phyloP scores from a whole-genome alignment of 2,113 vertebrate species.

The Anhinga anhinga region DNA sequence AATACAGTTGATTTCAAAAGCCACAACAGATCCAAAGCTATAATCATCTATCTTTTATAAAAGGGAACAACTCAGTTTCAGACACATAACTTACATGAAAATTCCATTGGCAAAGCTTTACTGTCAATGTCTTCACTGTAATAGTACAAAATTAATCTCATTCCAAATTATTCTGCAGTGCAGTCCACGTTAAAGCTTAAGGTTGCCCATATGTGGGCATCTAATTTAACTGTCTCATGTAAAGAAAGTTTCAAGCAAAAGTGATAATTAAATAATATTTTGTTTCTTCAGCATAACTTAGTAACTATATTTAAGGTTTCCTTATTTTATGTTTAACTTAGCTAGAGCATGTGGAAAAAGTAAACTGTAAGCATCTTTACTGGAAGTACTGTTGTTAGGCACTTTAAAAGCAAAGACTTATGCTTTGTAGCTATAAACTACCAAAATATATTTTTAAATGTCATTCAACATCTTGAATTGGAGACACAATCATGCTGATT shows the following conservation, averaged over 20 bases:
- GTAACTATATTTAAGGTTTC: neutral
- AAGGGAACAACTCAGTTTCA: neutral
- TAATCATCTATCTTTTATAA: neutral
- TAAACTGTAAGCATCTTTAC: neutral
- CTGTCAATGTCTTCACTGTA: neutral
- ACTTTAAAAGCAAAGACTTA: neutral
- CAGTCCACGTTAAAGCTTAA: neutral
- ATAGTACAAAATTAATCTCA: neutral
- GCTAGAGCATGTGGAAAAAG: neutral
- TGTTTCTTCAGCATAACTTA: neutral
- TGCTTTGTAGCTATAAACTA: neutral
- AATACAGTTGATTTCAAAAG: neutral
- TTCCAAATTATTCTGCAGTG: neutral
- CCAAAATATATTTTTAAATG: constrained; percentile 25
- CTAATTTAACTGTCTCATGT: neutral
- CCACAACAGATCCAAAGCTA: neutral
- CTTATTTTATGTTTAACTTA: neutral
- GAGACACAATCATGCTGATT: neutral
- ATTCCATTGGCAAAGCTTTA: neutral
- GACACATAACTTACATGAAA: neutral
- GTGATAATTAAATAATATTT: neutral
- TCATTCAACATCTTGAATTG: neutral
- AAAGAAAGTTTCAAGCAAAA: neutral
- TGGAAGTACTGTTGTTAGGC: neutral
- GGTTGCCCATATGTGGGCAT: neutral